These are phyloP conservation scores for Stichodactyla helianthus DNA, from an alignment of 64 coral and sea anemone genomes.

Conservation along the genomic window DNA sequence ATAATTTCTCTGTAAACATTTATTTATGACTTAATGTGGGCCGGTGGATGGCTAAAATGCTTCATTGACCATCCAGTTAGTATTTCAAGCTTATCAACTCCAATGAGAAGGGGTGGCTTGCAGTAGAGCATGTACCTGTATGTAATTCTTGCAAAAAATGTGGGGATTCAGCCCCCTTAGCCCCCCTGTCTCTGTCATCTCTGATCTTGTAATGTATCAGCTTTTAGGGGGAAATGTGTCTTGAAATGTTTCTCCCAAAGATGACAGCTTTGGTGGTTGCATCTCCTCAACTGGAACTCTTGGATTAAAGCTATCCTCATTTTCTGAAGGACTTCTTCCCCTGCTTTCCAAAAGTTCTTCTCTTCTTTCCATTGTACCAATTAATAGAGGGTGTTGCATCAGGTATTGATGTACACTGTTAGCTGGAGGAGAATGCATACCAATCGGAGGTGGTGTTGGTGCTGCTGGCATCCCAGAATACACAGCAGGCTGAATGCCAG, in stretches of 20 bases:
- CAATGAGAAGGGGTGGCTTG: no score
- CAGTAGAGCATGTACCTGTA: no score
- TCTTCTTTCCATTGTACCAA: neutral
- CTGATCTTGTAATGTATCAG: neutral
- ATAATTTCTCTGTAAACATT: no score
- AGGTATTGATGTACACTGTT: no score
- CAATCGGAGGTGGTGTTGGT: neutral
- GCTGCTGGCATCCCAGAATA: neutral
- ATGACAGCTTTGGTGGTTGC: neutral
- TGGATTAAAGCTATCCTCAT: neutral
- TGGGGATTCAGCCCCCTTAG: no score
- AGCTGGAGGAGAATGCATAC: neutral
- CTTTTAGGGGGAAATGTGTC: neutral
- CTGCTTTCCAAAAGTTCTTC: neutral
- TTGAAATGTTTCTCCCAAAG: neutral
- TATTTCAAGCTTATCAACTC: no score
- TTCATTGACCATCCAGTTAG: no score
- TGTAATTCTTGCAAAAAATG: no score
- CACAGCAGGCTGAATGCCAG: neutral
- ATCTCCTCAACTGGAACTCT: neutral
- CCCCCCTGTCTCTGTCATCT: no score
- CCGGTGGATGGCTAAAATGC: no score
- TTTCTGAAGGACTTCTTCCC: slow-evolving; percentile 7
- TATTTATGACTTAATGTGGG: no score
- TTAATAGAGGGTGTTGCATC: neutral